Conservation (phyloP, 1,140 invertebrate genomes). For the Choristoneura fumiferana region DNA sequence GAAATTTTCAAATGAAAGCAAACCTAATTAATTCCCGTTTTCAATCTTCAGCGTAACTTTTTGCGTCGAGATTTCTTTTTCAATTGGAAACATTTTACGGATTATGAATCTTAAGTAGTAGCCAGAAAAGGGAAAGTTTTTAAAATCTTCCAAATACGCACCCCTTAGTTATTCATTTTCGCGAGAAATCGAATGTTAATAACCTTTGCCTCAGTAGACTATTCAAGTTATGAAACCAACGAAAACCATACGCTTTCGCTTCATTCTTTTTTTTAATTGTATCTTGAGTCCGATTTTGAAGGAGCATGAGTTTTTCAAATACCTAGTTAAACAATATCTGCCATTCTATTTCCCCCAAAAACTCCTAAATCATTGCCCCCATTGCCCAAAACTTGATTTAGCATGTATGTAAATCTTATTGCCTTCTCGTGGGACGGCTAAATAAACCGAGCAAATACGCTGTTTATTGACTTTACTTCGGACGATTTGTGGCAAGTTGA, state of each 20-base stretch:
- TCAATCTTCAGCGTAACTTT: background rate
- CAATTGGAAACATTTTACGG: too few relatives aligned
- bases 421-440: background rate
- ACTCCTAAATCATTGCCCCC: too few relatives aligned
- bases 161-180: background rate
- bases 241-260: too few relatives aligned
- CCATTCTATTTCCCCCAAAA: too few relatives aligned
- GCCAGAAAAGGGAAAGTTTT: background rate
- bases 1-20: background rate
- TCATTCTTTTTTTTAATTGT: too few relatives aligned
- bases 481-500: background rate
- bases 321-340: too few relatives aligned
- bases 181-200: background rate
- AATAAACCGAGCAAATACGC: conserved; percentile 4
- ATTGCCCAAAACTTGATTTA: background rate
- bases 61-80: background rate
- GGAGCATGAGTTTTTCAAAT: too few relatives aligned
- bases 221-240: too few relatives aligned
- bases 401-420: background rate
- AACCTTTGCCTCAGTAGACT: background rate
- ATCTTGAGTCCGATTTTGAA: too few relatives aligned
- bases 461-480: background rate
- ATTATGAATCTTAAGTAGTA: background rate
- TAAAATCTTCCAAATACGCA: background rate
- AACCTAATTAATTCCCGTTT: background rate